Base-by-base conservation (phyloP, 2,113 vertebrate genomes). In the Gallinago jamesoni region DNA sequence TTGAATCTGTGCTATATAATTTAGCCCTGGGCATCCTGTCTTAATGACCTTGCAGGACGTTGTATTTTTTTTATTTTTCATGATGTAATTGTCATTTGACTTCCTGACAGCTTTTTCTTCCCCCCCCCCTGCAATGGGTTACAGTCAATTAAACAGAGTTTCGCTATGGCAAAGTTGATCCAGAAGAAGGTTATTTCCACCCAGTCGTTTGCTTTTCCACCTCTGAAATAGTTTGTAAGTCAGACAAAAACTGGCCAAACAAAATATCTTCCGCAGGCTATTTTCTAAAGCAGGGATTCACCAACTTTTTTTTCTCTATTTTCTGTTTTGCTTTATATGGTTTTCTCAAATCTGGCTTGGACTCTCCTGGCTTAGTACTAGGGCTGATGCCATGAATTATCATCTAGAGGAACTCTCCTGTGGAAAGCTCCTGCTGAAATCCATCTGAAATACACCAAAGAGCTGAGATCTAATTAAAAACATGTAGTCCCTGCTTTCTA, bases 41-140 rank as follows among this genome's bases (percentile, higher is more conserved):
- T 90, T 94, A 72, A 93, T 53, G 93, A 70, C 87, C 81, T 79
- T 2, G 20, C 55, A 48, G 84, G 66, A 91, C 17, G 19, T 7
- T 17, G 39, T 73, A 10, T 57, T 68, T 10, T 22, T 85, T 53
- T 91, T 52, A 81, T 94, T 94, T 94, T 80, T 90, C 85, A 75
- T 89, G 63, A 84, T 91, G 86, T 82, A 72, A 84, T 82, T 96
- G 95, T 94, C 72, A 73, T 74, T 62, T 77, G 75, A 86, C 63
- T 74, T 96, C 93, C 73, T 86, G 91, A 85, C 91, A 86, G 86
- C 57, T 45, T 92, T 80, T 50, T 68, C 41, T 72, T 22, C 11
- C 20, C 39, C 30, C 6, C 11, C 27, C 22, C 43, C 33, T 30
- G 12, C 48, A 39, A 3, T 23, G 56, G 76, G 52, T 83, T 89